Evolutionary conservation across 2,797 vertebrate species (phyloP).

Genomic region (Parauchenoglanis punctatus): DNA sequence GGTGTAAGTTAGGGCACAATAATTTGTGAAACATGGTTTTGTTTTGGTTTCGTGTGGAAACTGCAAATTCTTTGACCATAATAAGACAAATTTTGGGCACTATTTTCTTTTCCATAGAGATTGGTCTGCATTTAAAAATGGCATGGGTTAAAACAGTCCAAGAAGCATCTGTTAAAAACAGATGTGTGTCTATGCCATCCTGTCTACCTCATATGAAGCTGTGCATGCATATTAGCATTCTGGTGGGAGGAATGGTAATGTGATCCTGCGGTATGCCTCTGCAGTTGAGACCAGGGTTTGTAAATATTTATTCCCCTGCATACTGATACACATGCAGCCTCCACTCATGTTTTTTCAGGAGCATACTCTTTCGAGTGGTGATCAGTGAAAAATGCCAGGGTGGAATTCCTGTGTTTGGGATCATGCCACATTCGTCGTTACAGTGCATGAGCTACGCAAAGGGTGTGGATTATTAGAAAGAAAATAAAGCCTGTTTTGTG

Average conservation of each 20-base stretch:
- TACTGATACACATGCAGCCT: conserved; percentile 55
- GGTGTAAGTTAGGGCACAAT: conserved; percentile 14
- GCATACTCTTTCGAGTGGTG: conserved; percentile 47
- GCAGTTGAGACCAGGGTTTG: conserved; percentile 70
- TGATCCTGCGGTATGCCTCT: conserved; percentile 63
- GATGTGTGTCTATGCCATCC: conserved; percentile 65
- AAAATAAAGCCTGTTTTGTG: conserved; percentile 24
- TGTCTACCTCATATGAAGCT: conserved; percentile 67
- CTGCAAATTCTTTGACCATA: conserved; percentile 38
- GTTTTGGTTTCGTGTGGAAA: conserved; percentile 35
- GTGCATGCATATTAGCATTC: conserved; percentile 73
- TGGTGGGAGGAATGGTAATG: conserved; percentile 72
- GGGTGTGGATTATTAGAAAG: conserved; percentile 15
- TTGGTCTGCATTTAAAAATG: conserved; percentile 70
- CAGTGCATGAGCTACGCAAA: conserved; percentile 5
- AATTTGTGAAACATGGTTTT: conserved; percentile 31
- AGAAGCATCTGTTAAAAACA: conserved; percentile 65
- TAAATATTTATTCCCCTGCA: conserved; percentile 74
- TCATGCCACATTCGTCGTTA: conserved; percentile 6
- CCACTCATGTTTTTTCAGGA: conserved; percentile 40
- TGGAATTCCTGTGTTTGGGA: conserved; percentile 29
- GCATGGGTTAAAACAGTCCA: conserved; percentile 77
- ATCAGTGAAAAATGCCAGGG: conserved; percentile 42
- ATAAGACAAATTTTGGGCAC: conserved; percentile 33
- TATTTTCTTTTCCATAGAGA: conserved; percentile 57